Percentiles rank a stretch among this genome's conserved stretches.
Conservation (phyloP, 2,113 vertebrate genomes). For the Butorides virescens region DNA sequence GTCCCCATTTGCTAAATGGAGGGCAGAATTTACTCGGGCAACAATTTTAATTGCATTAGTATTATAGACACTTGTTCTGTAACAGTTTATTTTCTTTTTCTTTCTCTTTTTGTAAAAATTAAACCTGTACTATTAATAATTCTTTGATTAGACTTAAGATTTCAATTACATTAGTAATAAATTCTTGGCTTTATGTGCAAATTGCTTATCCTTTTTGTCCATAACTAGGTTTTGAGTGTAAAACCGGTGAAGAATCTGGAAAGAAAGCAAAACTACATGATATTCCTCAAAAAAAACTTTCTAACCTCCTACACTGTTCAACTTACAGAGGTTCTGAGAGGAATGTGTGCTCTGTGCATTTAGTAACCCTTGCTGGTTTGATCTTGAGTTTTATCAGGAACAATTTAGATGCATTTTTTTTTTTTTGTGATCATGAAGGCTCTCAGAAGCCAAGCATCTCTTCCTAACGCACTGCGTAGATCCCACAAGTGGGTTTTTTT, state of each 20-base stretch:
- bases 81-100: background rate
- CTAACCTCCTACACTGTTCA: background rate
- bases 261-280: background rate
- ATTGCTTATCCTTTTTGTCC: background rate
- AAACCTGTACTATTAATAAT: background rate
- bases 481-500: background rate
- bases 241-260: background rate
- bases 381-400: background rate
- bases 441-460: background rate
- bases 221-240: background rate
- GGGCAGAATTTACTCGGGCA: background rate
- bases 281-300: background rate
- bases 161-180: background rate
- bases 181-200: background rate
- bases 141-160: background rate
- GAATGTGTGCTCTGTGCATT: background rate
- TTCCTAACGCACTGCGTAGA: background rate
- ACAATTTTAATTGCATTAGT: background rate
- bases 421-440: background rate
- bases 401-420: background rate
- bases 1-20: background rate
- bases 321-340: background rate
- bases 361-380: background rate
- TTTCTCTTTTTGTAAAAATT: background rate
- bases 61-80: background rate